Evolutionary conservation across 64 coral and sea anemone species (phyloP).

Genomic region (Dendrophyllia cribrosa): DNA sequence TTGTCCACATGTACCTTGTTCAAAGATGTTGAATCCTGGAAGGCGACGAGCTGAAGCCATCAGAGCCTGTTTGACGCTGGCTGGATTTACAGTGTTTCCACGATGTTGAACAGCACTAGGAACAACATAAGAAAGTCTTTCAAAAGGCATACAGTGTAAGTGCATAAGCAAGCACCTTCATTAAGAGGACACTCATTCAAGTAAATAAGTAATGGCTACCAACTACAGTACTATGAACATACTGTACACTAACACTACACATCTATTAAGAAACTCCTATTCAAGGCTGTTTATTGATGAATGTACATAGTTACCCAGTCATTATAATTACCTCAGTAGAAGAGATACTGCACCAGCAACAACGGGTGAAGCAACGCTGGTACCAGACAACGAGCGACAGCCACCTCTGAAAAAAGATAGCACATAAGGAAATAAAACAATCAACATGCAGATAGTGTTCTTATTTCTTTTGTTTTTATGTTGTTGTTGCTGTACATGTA

Average conservation of each 20-base stretch:
- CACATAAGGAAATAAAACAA: neutral
- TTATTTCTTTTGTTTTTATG: too few species aligned
- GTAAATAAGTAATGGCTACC: too few species aligned
- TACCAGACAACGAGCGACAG: slow-evolving; percentile 96
- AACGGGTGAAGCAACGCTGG: slow-evolving; percentile 99
- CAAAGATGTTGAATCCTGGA: slow-evolving; percentile 98
- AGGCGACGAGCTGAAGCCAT: slow-evolving; percentile 91
- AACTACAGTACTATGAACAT: too few species aligned
- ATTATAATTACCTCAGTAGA: slow-evolving; percentile 76
- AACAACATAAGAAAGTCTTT: neutral
- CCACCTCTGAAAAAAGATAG: slow-evolving; percentile 80
- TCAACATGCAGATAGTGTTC: too few species aligned
- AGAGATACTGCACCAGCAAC: slow-evolving; percentile 96
- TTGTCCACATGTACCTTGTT: slow-evolving; percentile 76
- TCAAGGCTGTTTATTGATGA: too few species aligned
- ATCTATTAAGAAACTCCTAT: too few species aligned
- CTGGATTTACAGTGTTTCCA: slow-evolving; percentile 92
- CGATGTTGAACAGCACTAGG: slow-evolving; percentile 92
- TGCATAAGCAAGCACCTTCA: too few species aligned
- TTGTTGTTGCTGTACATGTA: neutral
- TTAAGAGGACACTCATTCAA: too few species aligned
- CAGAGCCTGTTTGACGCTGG: slow-evolving; percentile 96
- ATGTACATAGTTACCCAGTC: neutral
- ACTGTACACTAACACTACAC: too few species aligned
- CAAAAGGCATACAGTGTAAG: too few species aligned